phyloP scores from a whole-genome alignment of 2,797 vertebrate species.

The Coccyzus lansbergi region DNA sequence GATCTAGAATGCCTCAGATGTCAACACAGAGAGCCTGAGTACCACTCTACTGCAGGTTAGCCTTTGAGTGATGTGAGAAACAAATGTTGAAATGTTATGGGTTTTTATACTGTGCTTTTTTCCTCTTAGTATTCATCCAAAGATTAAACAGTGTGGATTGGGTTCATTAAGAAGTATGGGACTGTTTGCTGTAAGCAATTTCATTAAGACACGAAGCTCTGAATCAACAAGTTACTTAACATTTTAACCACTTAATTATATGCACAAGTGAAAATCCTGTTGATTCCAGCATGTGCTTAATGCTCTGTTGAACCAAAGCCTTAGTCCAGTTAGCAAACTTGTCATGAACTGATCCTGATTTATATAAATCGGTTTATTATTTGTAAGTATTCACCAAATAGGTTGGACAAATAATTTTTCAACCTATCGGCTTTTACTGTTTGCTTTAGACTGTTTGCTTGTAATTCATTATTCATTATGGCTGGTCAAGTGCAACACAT shows the following conservation, averaged over 20 bases:
- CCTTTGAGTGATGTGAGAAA: not conserved
- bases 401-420: constrained; percentile 48
- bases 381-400: constrained; percentile 48
- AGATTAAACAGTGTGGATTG: not conserved
- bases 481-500: constrained; percentile 17
- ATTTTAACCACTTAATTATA: constrained; percentile 5
- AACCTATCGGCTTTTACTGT: constrained; percentile 32
- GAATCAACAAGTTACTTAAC: not conserved
- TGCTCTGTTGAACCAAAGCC: not conserved
- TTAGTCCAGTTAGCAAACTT: constrained; percentile 23
- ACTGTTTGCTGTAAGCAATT: not conserved
- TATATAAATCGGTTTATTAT: not conserved
- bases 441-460: constrained; percentile 45
- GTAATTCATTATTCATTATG: constrained; percentile 47
- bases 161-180: not conserved
- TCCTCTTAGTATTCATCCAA: not conserved
- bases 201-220: not conserved
- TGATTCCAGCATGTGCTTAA: not conserved
- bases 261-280: not conserved
- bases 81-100: not conserved
- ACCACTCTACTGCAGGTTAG: not conserved
- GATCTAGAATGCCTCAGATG: not conserved
- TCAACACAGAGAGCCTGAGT: not conserved
- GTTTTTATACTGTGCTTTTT: not conserved
- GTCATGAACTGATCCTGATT: constrained; percentile 2